A percentile compares a stretch with the other conserved stretches of the same genome.
Conservation (phyloP, 1,140 invertebrate species). For the Drosophila tsacasi region DNA sequence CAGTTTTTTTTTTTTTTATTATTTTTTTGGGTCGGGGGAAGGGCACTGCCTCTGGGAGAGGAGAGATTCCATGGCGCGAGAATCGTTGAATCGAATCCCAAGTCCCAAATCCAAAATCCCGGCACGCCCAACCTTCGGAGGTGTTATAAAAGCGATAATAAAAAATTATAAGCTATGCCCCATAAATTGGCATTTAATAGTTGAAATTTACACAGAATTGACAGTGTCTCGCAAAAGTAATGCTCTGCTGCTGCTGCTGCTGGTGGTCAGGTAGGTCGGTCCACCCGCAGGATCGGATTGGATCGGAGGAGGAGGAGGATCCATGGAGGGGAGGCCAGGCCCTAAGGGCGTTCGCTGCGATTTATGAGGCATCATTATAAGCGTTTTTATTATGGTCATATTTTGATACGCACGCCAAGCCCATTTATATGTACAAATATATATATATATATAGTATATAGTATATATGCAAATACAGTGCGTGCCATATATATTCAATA, state of each 20-base stretch:
- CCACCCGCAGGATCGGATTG: slow-evolving; percentile 1
- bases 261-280: slow-evolving; percentile 38
- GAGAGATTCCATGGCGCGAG: neutral
- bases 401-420: slow-evolving; percentile 66
- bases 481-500: neutral
- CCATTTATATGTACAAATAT: neutral
- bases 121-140: slow-evolving; percentile 49
- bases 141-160: slow-evolving; percentile 82
- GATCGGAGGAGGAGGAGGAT: neutral
- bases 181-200: slow-evolving; percentile 83
- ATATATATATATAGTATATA: neutral
- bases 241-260: neutral
- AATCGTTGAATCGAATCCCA: neutral
- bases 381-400: slow-evolving; percentile 72
- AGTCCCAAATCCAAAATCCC: slow-evolving; percentile 6
- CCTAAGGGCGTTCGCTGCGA: slow-evolving; percentile 54
- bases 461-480: slow-evolving; percentile 8
- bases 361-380: slow-evolving; percentile 80
- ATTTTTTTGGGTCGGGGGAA: neutral
- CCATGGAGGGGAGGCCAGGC: neutral
- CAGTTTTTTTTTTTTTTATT: no score
- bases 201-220: slow-evolving; percentile 82
- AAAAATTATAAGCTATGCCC: slow-evolving; percentile 83
- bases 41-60: neutral
- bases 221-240: slow-evolving; percentile 57